phyloP scores from a whole-genome alignment of 2,888 invertebrate genomes.

The Temnothorax rugatulus region DNA sequence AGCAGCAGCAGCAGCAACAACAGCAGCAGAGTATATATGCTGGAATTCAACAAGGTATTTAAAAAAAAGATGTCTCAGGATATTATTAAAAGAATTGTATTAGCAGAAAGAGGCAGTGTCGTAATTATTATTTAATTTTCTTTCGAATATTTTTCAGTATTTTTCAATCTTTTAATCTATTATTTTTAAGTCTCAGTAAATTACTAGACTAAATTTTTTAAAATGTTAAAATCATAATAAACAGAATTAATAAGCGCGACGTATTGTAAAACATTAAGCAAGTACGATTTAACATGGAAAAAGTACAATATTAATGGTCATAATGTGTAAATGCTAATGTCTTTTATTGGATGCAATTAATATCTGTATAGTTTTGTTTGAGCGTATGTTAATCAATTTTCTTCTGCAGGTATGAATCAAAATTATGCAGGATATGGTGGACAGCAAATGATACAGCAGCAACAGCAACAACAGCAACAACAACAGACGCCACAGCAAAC shows the following conservation, averaged over 20 bases:
- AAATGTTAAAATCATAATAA: too few relatives aligned
- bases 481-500: constrained; percentile 86
- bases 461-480: constrained; percentile 82
- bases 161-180: background rate
- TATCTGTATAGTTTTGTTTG: background rate
- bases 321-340: background rate
- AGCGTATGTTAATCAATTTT: constrained; percentile 21
- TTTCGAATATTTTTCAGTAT: background rate
- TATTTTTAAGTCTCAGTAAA: constrained; percentile 4
- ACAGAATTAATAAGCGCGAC: background rate
- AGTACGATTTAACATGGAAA: background rate
- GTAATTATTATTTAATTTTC: background rate
- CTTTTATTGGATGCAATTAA: background rate
- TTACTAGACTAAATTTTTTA: too few relatives aligned
- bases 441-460: constrained; percentile 85
- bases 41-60: constrained; percentile 88
- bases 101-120: background rate
- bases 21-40: constrained; percentile 88
- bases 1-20: constrained; percentile 87
- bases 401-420: constrained; percentile 87
- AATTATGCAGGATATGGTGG: constrained; percentile 89
- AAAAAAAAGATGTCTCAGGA: background rate
- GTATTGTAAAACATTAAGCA: background rate
- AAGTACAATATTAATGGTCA: background rate
- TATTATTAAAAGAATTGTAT: background rate